Conservation (phyloP, 2,113 vertebrate genomes). For the Athene noctua region DNA sequence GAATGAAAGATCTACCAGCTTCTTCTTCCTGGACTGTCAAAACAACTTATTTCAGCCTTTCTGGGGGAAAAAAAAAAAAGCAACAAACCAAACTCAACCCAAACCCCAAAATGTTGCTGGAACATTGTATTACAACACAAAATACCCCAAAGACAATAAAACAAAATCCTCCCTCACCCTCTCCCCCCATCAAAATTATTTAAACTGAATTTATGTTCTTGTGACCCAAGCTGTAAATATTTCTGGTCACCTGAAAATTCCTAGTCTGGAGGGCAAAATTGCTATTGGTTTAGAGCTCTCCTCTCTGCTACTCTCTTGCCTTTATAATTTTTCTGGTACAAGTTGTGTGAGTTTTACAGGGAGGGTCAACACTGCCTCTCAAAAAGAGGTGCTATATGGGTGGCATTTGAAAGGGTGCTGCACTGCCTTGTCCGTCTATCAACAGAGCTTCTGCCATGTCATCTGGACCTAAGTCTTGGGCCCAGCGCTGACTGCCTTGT, state of each 20-base stretch:
- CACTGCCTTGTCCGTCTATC: background rate
- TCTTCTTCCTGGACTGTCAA: background rate
- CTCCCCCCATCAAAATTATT: background rate
- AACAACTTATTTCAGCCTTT: background rate
- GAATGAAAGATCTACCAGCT: background rate
- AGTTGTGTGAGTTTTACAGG: accelerated
- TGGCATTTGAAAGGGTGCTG: background rate
- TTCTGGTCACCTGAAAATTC: background rate
- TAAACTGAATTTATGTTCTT: background rate
- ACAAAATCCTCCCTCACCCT: background rate
- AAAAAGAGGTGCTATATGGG: background rate
- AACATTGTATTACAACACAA: background rate
- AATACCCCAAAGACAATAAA: background rate
- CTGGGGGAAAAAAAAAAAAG: background rate
- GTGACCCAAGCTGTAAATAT: background rate
- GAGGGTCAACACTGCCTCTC: background rate
- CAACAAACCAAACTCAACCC: background rate
- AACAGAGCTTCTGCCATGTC: accelerated
- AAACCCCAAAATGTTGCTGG: background rate
- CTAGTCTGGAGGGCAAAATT: background rate
- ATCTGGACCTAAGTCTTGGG: background rate
- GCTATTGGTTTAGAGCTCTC: background rate
- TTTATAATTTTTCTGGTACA: background rate
- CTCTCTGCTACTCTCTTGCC: background rate
- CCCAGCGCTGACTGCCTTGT: background rate